Evolutionary conservation across 2,888 invertebrate genomes (phyloP), one percentile per base, ranked within the genome.

Genomic region (Zonitis immaculata): DNA sequence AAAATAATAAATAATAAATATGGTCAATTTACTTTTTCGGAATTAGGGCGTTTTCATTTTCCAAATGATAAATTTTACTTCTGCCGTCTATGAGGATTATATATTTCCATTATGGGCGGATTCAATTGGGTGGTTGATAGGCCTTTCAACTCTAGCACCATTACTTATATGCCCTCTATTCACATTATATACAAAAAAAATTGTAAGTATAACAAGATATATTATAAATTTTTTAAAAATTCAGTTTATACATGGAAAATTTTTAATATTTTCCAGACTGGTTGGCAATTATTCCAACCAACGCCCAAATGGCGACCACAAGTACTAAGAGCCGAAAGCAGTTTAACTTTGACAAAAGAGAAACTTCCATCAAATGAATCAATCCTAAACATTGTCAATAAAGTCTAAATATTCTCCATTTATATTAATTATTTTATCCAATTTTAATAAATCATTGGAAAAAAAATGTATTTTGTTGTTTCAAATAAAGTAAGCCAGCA

Each of bases 31-130:
- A 6, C 1, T 14, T 35, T 3, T 35, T 35, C 16, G 35, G 25
- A 70, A 77, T n/a, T 75, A 91, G 90, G 82, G 77, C 26, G 84
- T 91, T 46, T 80, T 91, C 56, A 76, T 82, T 6, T 91, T 91
- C 72, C 86, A 88, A 49, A 84, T 89, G 77, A 72, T 79, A 5
- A 83, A 85, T 58, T 87, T 87, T 79, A 71, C 77, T 14, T 73
- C 84, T 0, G 83, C 87, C 0, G 66, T 73, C 5, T 90, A 89
- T 67, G 85, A 81, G 42, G 77, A 77, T 48, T 86, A 88, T 64
- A 69, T 71, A 8, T 91, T 89, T 71, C 90, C 90, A 0, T 58
- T 70, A 9, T 88, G 87, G 80, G 88, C 89, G 11, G 83, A 87
- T 59, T 71, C 78, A 1, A 70, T 90, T 25, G 91, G 91, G 5